Evolutionary conservation across 2,797 vertebrate genomes (phyloP), one percentile per base, ranked within the genome.

Genomic region (Percopsis omiscomaycus): DNA sequence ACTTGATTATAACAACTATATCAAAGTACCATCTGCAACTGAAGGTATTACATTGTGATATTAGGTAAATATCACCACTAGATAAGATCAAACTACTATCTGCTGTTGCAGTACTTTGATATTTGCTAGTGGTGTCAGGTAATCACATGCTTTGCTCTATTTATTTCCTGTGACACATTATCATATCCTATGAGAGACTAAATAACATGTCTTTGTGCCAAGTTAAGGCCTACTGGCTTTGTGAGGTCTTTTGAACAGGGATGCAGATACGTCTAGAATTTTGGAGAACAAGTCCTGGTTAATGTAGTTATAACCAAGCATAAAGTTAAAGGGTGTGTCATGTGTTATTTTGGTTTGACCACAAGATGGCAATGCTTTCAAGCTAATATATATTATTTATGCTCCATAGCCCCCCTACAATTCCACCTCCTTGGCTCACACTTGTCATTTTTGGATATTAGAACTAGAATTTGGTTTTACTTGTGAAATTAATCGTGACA

Each of bases 311-410:
- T 3, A 37, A 37, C 32, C 32, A 37, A 37, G 32, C 32, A 37
- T 37, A 37, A 5, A 22, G 22, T 22, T 22, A 22, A 22, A 22
- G 22, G 22, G 22, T 37, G 1, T 30, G 47, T 32, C 6, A 6
- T 22, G 56, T 45, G 1, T 0, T 56, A 37, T 65, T 22, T 11
- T 28, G 16, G 2, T 78, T 59, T 63, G 42, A 6, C 84, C 87
- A 89, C 85, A 80, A 78, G 86, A 54, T 85, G 86, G 85, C 74
- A 2, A 46, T 55, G 79, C 1, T 60, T 53, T 68, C 50, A 57
- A 57, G 9, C 49, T 62, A 3, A 46, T 68, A 9, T 37, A 37
- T 37, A 5, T 8, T 37, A 5, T 37, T 37, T 37, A 8, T 28
- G 1, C n/a, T 48, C 5, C 29, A 52, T 29, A 12, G 5, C 5